Percentiles rank a stretch among this genome's conserved stretches.
phyloP scores from a whole-genome alignment of 2,113 vertebrate species.

The Silurus meridionalis region DNA sequence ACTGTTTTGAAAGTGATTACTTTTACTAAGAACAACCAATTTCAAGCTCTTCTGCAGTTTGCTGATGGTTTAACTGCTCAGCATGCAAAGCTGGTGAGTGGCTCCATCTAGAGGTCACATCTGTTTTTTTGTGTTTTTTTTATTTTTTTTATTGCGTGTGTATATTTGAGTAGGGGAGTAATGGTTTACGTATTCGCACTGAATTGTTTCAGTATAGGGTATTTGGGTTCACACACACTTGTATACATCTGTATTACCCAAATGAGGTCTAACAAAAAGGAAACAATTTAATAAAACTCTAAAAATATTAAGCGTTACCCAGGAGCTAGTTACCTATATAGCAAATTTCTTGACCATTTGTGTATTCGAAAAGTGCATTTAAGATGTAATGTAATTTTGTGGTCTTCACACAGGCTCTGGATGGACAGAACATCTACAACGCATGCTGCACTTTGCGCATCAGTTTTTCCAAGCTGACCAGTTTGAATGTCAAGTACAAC shows the following conservation, averaged over 20 bases:
- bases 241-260: too few relatives aligned
- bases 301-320: too few relatives aligned
- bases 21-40: slow-evolving; percentile 96
- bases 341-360: too few relatives aligned
- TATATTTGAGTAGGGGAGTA: too few relatives aligned
- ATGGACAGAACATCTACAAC: slow-evolving; percentile 97
- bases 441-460: slow-evolving; percentile 94
- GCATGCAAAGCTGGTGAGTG: slow-evolving; percentile 87
- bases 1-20: slow-evolving; percentile 93
- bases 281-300: too few relatives aligned
- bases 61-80: slow-evolving; percentile 86
- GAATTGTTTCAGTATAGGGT: too few relatives aligned
- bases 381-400: background rate
- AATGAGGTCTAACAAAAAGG: too few relatives aligned
- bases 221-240: too few relatives aligned
- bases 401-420: slow-evolving; percentile 78
- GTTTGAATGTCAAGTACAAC: slow-evolving; percentile 95
- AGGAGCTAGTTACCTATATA: too few relatives aligned
- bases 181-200: too few relatives aligned
- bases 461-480: slow-evolving; percentile 92
- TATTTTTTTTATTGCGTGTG: too few relatives aligned
- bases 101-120: slow-evolving; percentile 43
- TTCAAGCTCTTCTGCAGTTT: slow-evolving; percentile 92
- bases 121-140: background rate
- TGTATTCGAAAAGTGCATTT: background rate